These are phyloP conservation scores for Lycocerus yunnanus DNA, from an alignment of 2,888 invertebrate genomes.

Conservation along the genomic window DNA sequence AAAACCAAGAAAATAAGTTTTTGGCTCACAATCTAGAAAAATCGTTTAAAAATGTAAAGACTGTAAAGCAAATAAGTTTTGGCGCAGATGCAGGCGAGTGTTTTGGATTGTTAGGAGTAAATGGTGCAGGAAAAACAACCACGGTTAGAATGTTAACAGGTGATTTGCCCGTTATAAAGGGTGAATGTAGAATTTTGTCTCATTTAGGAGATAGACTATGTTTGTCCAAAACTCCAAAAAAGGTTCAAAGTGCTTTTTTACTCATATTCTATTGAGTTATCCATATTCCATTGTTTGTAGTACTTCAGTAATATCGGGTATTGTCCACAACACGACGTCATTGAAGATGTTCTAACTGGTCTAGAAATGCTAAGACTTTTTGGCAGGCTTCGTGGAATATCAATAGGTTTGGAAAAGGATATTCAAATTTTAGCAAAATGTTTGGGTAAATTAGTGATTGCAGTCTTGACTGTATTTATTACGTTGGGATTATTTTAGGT, in stretches of 20 bases:
- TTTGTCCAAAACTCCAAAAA: not conserved
- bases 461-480: not conserved
- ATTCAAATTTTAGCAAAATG: slow-evolving; percentile 59
- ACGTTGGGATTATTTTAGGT: slow-evolving; percentile 32
- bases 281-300: slow-evolving; percentile 50
- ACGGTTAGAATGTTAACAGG: slow-evolving; percentile 85
- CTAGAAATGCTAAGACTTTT: slow-evolving; percentile 73
- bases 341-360: slow-evolving; percentile 78
- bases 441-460: slow-evolving; percentile 54
- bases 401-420: slow-evolving; percentile 52
- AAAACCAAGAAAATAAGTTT: slow-evolving; percentile 55
- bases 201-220: not conserved
- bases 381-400: slow-evolving; percentile 73
- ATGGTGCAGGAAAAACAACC: slow-evolving; percentile 84
- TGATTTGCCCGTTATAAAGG: slow-evolving; percentile 50
- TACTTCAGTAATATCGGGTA: slow-evolving; percentile 79
- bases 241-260: not conserved
- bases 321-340: slow-evolving; percentile 86
- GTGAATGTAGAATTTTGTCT: slow-evolving; percentile 5
- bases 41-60: slow-evolving; percentile 56
- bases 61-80: slow-evolving; percentile 64
- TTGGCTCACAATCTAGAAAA: slow-evolving; percentile 65
- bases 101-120: slow-evolving; percentile 83
- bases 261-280: not conserved
- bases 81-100: slow-evolving; percentile 73